A percentile compares a stretch with the other conserved stretches of the same genome.
Conservation (phyloP, 1,140 invertebrate species). For the Drosophila serrata region DNA sequence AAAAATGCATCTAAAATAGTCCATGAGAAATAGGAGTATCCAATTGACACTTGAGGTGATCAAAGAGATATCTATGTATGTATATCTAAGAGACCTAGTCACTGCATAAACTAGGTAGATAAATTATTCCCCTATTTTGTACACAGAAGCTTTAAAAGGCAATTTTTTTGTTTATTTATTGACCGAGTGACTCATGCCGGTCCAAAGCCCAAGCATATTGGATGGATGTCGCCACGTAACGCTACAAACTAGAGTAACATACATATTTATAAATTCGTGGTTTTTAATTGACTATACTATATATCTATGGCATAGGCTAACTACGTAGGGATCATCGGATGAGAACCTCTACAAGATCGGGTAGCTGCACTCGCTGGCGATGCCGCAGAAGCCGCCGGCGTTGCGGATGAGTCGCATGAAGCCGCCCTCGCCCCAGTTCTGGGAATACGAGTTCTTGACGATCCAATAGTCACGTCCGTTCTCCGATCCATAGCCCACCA, state of each 20-base stretch:
- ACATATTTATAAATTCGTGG: constrained; percentile 63
- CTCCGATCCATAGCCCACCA: constrained; percentile 88
- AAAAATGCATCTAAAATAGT: neutral
- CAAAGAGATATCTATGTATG: neutral
- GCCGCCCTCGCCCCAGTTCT: constrained; percentile 90
- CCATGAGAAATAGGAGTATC: neutral
- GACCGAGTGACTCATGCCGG: constrained; percentile 6
- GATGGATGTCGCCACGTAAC: neutral
- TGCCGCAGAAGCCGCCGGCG: constrained; percentile 90
- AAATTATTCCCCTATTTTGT: too few relatives aligned
- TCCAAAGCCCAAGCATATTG: neutral
- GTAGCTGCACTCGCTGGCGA: constrained; percentile 85
- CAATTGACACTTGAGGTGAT: neutral
- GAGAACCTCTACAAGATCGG: constrained; percentile 59
- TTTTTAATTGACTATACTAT: constrained; percentile 48
- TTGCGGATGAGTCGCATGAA: constrained; percentile 90
- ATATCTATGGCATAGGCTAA: constrained; percentile 1
- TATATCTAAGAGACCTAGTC: too few relatives aligned
- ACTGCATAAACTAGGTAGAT: neutral
- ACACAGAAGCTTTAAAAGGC: neutral
- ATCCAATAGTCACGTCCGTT: constrained; percentile 91
- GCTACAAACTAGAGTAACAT: constrained; percentile 53
- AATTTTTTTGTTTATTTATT: constrained; percentile 29
- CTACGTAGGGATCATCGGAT: neutral
- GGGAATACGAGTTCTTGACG: constrained; percentile 92